Evolutionary conservation across 2,888 invertebrate species (phyloP).

Genomic region (Blastobasis lacticolella): DNA sequence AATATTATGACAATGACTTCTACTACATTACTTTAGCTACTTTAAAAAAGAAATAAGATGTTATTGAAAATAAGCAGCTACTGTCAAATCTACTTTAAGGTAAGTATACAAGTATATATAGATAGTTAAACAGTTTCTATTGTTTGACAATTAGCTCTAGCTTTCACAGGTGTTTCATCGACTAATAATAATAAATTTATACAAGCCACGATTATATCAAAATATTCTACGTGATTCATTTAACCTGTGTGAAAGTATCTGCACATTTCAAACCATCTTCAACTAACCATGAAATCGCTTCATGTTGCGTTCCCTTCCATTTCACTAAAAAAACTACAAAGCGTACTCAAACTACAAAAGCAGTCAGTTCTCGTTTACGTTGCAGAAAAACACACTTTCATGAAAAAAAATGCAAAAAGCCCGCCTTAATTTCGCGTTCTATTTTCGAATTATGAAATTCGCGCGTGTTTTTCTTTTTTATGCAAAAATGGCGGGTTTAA

Average conservation of each 20-base stretch:
- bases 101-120: too few relatives aligned
- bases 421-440: slow-evolving; percentile 16
- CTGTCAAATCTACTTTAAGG: too few relatives aligned
- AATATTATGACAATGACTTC: too few relatives aligned
- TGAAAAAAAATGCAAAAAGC: slow-evolving; percentile 22
- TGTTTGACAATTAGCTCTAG: too few relatives aligned
- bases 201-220: background rate
- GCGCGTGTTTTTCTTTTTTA: too few relatives aligned
- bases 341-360: slow-evolving; percentile 43
- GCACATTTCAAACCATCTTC: slow-evolving; percentile 42
- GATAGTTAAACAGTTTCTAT: too few relatives aligned
- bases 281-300: slow-evolving; percentile 70
- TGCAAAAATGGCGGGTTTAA: slow-evolving; percentile 10
- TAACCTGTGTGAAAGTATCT: slow-evolving; percentile 12
- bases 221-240: slow-evolving; percentile 6
- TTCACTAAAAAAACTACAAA: slow-evolving; percentile 47
- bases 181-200: too few relatives aligned
- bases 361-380: slow-evolving; percentile 42
- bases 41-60: too few relatives aligned
- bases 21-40: too few relatives aligned
- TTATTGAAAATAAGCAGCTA: too few relatives aligned
- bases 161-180: too few relatives aligned
- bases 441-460: slow-evolving; percentile 28
- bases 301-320: slow-evolving; percentile 60
- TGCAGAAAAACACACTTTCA: slow-evolving; percentile 30